These are phyloP conservation scores for Ridgeia piscesae DNA, from an alignment of 1,140 invertebrate genomes.

Conservation along the genomic window DNA sequence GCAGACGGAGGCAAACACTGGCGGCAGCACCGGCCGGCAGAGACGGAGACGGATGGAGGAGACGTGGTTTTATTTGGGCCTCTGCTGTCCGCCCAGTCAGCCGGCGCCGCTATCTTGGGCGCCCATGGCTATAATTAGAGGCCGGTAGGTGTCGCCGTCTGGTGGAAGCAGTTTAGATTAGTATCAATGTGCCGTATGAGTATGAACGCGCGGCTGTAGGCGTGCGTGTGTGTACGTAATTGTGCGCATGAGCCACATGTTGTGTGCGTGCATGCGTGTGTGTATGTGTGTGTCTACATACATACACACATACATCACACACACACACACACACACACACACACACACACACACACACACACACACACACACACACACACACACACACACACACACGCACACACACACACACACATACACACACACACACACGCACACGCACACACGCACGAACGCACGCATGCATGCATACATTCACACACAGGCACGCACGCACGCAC, in stretches of 20 bases:
- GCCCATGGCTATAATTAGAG: not conserved
- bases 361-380: not conserved
- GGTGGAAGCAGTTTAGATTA: not conserved
- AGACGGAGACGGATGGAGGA: too few species aligned
- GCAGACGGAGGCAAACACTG: not conserved
- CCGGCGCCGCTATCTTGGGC: not conserved
- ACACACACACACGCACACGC: too few species aligned
- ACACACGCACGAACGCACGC: too few species aligned
- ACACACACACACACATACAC: not conserved
- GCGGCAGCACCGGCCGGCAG: not conserved
- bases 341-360: too few species aligned
- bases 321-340: too few species aligned
- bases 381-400: not conserved
- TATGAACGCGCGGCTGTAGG: not conserved
- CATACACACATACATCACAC: not conserved
- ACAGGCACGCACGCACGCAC: not conserved
- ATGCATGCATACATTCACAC: too few species aligned
- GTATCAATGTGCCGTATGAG: not conserved
- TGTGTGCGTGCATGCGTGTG: not conserved
- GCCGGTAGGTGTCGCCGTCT: not conserved
- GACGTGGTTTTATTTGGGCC: not conserved
- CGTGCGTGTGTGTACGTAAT: not conserved
- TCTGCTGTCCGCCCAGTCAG: not conserved
- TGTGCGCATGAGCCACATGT: too few species aligned
- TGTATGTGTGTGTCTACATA: not conserved